Base-by-base conservation (phyloP, 2,113 vertebrate genomes). In the Capreolus pygargus region DNA sequence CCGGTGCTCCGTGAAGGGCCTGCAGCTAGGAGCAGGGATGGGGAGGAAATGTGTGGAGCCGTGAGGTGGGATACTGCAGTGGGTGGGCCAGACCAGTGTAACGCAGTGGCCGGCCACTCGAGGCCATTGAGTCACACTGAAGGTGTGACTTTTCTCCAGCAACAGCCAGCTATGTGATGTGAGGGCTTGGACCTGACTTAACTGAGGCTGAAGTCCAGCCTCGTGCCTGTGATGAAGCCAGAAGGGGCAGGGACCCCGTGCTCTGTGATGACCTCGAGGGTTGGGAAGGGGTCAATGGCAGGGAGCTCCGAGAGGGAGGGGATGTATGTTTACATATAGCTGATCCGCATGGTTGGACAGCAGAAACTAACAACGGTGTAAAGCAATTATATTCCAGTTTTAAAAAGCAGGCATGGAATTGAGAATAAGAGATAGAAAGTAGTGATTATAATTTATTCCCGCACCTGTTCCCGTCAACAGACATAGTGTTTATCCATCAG, bases 31-130 rank as follows among this genome's bases (percentile, higher is more conserved):
- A 50, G 25, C 19, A 4, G 36, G 39, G 30, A 0, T 4, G 39
- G 60, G 27, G 6, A 50, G 27, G 50, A 27, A 45, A 5, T 3
- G 16, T 3, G 1, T 6, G 39, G 36, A 60, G 6, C 23, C 4
- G 0, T 3, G 4, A 13, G n/a, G 43, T 3, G 14, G 6, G 23
- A 12, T 57, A 16, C 2, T 33, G 39, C 52, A 8, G 52, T 4
- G 2, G 1, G 1, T 25, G 55, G 36, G 5, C 33, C 17, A 47
- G 58, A 11, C 39, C 9, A 3, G 25, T 2, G 36, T 33, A 19
- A 9, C 85, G 2, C 1, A 1, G 33, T 8, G 3, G 12, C 39
- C 4, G 1, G 60, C 39, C 52, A 1, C 47, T 33, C 3, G 0
- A 5, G 25, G 61, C 86, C 33, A 7, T 11, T 50, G 47, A 14